A percentile compares a stretch with the other conserved stretches of the same genome.
phyloP scores from a whole-genome alignment of 1,140 invertebrate genomes.

The Platorchestia sp. region DNA sequence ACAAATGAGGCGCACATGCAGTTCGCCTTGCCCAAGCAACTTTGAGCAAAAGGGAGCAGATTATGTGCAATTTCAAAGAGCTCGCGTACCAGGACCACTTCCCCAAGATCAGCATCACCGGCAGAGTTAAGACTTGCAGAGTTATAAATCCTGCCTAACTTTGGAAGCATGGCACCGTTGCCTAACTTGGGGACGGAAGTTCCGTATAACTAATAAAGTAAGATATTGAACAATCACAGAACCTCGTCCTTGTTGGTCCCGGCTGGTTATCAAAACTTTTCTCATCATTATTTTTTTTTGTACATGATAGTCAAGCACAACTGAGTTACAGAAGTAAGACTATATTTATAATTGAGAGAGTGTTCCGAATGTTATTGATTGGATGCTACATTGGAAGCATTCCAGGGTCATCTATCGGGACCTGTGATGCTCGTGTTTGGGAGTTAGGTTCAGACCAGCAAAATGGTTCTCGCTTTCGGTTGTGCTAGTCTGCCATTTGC shows the following conservation, averaged over 20 bases:
- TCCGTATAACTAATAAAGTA: neutral
- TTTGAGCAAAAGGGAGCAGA: neutral
- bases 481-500: no score
- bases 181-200: neutral
- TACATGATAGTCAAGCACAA: neutral
- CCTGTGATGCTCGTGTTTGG: no score
- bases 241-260: neutral
- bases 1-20: neutral
- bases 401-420: no score
- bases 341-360: neutral
- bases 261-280: neutral
- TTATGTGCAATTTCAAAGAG: neutral
- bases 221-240: neutral
- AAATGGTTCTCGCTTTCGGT: no score
- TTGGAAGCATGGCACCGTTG: neutral
- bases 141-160: neutral
- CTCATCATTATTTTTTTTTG: neutral
- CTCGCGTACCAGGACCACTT: neutral
- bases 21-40: neutral
- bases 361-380: neutral
- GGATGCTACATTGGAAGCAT: no score
- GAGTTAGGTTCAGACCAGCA: no score
- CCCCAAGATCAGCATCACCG: neutral
- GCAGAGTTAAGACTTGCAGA: neutral
- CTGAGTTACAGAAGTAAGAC: neutral